phyloP scores from a whole-genome alignment of 2,113 vertebrate species.

The Ptilorrhoa leucosticta region DNA sequence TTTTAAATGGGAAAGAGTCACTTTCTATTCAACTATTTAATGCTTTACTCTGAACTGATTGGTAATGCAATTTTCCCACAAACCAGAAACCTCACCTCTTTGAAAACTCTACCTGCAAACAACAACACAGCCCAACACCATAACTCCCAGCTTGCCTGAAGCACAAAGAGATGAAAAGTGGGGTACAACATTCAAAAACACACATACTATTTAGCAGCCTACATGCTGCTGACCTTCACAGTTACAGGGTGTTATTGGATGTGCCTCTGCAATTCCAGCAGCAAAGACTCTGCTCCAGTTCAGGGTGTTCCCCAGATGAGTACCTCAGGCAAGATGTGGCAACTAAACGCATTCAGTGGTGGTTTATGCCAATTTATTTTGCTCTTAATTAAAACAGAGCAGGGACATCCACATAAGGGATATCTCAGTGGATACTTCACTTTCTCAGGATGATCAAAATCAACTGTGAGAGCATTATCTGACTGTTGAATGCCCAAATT shows the following conservation, averaged over 20 bases:
- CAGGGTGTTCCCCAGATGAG: not conserved
- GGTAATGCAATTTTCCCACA: not conserved
- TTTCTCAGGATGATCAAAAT: slow-evolving; percentile 19
- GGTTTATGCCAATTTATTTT: slow-evolving; percentile 14
- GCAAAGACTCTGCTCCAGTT: not conserved
- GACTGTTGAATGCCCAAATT: not conserved
- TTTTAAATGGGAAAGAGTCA: not conserved
- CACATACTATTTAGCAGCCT: not conserved
- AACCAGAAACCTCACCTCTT: not conserved
- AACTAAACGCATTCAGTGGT: not conserved
- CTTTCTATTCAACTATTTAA: not conserved
- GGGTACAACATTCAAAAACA: not conserved
- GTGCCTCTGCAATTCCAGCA: not conserved
- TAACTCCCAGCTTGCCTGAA: not conserved
- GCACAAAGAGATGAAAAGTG: not conserved
- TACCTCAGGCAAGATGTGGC: not conserved
- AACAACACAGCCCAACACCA: not conserved
- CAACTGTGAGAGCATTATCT: not conserved
- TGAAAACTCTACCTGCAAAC: not conserved
- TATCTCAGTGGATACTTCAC: not conserved
- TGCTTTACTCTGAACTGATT: not conserved
- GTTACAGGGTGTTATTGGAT: not conserved
- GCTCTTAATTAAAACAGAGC: slow-evolving; percentile 32
- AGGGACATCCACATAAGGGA: not conserved
- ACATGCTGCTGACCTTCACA: not conserved